Base-by-base conservation (phyloP, 2,113 vertebrate species). In the Carlito syrichta region DNA sequence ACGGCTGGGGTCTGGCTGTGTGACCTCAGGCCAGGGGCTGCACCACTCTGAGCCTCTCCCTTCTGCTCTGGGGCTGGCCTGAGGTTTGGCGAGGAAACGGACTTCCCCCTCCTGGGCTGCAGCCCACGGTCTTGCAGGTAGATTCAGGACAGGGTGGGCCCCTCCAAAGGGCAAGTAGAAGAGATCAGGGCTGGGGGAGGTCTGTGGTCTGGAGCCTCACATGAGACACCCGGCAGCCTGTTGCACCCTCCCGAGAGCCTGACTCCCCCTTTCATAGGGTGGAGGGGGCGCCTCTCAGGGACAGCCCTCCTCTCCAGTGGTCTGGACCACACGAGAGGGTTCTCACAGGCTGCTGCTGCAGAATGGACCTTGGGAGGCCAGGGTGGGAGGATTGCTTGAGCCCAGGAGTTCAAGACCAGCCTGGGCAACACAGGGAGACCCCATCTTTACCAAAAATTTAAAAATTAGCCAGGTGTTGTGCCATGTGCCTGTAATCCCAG, bases 231-330 rank as follows among this genome's bases (percentile, higher is more conserved):
- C 0, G 11, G 48, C 2, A 8, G 38, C 60, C 25, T 7, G 6
- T 0, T 3, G 6, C 20, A 20, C 50, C 14, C 3, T 0, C 58
- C 32, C 0, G 4, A 0, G 1, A 13, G 30, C 54, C 63, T 0
- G 35, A 14, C 17, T 76, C 50, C 71, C 13, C 2, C n/a, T 9
- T 7, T 38, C 3, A 1, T 2, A 0, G 20, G 74, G 66, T 9
- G 6, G 4, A 38, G 50, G 68, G 2, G 77, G 35, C 0, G 0
- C 30, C 62, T 14, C 32, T 22, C 40, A 58, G 74, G 76, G 58
- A 4, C 30, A 1, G 0, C 52, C 35, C n/a, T 22, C 2, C 5
- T 27, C 54, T 23, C 16, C 12, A 6, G 50, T 20, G 1, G 19
- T 68, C 17, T 6, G 35, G 25, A 1, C 16, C 86, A 2, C 1